phyloP scores from a whole-genome alignment of 2,888 invertebrate genomes.

The Neocrepidodera transversa region DNA sequence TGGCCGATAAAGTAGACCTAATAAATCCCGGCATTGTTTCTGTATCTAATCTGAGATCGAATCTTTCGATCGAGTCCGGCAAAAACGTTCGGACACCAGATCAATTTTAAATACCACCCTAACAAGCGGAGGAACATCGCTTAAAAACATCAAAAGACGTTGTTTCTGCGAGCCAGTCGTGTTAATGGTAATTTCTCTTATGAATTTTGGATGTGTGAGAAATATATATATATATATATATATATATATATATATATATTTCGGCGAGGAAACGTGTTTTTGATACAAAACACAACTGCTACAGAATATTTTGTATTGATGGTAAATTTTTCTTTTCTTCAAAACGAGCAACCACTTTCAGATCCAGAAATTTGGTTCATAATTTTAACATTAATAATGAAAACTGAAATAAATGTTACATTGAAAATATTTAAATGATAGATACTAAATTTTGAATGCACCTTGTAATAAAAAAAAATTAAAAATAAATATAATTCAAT shows the following conservation, averaged over 20 bases:
- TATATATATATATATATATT: too few relatives aligned
- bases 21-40: conserved; percentile 60
- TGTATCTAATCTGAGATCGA: conserved; percentile 59
- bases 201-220: conserved; percentile 39
- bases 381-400: too few relatives aligned
- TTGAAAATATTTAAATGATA: too few relatives aligned
- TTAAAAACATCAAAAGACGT: conserved; percentile 39
- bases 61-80: conserved; percentile 54
- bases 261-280: conserved; percentile 20
- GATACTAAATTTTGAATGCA: too few relatives aligned
- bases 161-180: conserved; percentile 42
- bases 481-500: too few relatives aligned
- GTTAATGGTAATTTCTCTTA: conserved; percentile 48
- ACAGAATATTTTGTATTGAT: conserved; percentile 6
- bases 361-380: too few relatives aligned
- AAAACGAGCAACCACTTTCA: too few relatives aligned
- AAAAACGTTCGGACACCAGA: conserved; percentile 55
- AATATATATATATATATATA: too few relatives aligned
- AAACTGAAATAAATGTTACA: too few relatives aligned
- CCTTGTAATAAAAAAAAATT: too few relatives aligned
- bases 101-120: conserved; percentile 57
- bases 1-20: conserved; percentile 56
- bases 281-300: conserved; percentile 9
- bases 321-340: conserved; percentile 13
- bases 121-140: conserved; percentile 51